Evolutionary conservation across 2,113 vertebrate genomes (phyloP).

Genomic region (Calyptomena viridis): DNA sequence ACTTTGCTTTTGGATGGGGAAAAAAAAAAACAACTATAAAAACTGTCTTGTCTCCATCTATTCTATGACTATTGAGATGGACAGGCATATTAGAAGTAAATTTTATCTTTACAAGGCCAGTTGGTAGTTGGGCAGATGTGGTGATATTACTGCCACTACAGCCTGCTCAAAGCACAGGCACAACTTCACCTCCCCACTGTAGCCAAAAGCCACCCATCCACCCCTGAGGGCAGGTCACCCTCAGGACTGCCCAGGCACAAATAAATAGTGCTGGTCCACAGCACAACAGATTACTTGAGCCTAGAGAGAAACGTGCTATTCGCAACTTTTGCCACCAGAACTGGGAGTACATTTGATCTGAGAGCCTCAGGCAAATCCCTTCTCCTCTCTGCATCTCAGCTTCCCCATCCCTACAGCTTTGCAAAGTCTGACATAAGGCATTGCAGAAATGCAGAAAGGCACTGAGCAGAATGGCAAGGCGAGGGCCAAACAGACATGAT

Average conservation of each 20-base stretch:
- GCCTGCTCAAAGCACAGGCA: background rate
- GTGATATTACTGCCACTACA: background rate
- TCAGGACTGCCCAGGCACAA: background rate
- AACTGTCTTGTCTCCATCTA: background rate
- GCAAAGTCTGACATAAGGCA: background rate
- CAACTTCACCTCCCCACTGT: background rate
- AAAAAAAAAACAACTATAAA: background rate
- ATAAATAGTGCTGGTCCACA: background rate
- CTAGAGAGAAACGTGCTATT: background rate
- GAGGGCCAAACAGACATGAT: background rate
- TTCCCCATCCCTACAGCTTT: background rate
- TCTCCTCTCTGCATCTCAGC: conserved; percentile 16
- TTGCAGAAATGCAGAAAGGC: background rate
- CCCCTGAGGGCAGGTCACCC: background rate
- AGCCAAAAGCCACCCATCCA: background rate
- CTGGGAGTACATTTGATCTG: background rate
- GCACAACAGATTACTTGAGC: background rate
- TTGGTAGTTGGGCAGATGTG: background rate
- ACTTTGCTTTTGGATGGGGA: background rate
- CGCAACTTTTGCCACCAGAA: background rate
- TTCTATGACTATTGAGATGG: background rate
- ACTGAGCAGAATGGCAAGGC: background rate
- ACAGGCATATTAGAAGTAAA: background rate
- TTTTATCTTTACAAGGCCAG: background rate
- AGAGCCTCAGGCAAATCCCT: conserved; percentile 40